Conservation (phyloP, 35 echinoderm and acorn worm genomes). For the Ptychodera flava region DNA sequence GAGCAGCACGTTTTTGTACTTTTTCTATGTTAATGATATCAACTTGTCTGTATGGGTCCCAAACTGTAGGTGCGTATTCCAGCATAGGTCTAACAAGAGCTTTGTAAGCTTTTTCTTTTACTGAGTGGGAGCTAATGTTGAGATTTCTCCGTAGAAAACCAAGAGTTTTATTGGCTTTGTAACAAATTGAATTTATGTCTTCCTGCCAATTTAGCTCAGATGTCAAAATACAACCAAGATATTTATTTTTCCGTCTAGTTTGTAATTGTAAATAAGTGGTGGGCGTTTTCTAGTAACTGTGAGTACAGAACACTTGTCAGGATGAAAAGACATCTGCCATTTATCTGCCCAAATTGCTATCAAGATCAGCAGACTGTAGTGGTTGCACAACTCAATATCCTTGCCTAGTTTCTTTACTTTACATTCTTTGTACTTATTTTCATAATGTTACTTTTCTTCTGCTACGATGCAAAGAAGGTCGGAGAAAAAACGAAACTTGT, state of each 20-base stretch:
- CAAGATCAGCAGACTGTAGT: too few species aligned
- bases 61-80: constrained; percentile 19
- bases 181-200: background rate
- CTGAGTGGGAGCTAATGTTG: background rate
- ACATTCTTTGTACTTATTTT: too few species aligned
- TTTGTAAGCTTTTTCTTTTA: constrained; percentile 31
- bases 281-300: background rate
- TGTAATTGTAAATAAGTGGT: background rate
- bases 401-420: too few species aligned
- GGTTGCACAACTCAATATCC: too few species aligned
- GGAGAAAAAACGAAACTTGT: too few species aligned
- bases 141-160: constrained; percentile 36
- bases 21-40: background rate
- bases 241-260: background rate
- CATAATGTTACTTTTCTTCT: too few species aligned
- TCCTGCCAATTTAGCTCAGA: background rate
- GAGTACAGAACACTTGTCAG: background rate
- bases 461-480: too few species aligned
- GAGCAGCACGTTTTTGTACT: constrained; percentile 3
- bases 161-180: constrained; percentile 28
- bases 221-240: background rate
- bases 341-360: background rate
- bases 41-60: constrained; percentile 17
- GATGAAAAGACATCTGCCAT: background rate
- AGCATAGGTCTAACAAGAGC: constrained; percentile 29